Percentiles rank a stretch among this genome's conserved stretches.
These are phyloP conservation scores for Odontophorus gujanensis DNA, from an alignment of 2,113 vertebrate genomes.

Conservation along the genomic window DNA sequence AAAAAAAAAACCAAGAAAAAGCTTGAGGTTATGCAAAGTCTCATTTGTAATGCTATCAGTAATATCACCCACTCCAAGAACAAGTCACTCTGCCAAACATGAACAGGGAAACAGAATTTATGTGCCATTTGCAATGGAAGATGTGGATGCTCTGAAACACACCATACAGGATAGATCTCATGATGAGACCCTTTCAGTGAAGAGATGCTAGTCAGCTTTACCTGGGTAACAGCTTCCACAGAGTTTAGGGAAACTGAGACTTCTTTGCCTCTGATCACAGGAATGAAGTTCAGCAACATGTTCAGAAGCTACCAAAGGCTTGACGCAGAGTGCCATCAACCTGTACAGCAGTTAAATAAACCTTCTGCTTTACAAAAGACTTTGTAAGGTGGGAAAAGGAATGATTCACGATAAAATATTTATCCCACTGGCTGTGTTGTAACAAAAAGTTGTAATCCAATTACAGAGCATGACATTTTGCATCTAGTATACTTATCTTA, in stretches of 20 bases:
- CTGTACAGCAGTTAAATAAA: neutral
- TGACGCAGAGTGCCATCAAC: neutral
- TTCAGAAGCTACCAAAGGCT: neutral
- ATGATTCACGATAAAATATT: slow-evolving; percentile 21
- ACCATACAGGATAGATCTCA: neutral
- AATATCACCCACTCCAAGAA: neutral
- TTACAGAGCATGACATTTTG: neutral
- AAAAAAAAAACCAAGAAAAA: neutral
- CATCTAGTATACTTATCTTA: neutral
- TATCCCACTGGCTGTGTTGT: neutral
- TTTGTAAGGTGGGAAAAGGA: neutral
- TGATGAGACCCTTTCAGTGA: neutral
- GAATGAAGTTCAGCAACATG: neutral
- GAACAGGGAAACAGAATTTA: neutral
- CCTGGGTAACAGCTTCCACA: neutral
- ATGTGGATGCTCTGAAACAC: neutral
- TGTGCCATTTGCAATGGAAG: neutral
- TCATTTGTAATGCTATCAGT: neutral
- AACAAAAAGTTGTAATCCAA: neutral
- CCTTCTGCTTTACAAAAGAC: neutral
- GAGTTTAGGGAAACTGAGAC: neutral
- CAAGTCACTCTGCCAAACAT: neutral
- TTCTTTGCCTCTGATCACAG: neutral
- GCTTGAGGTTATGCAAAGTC: neutral
- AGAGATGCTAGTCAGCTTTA: neutral